Evolutionary conservation across 1,140 invertebrate species (phyloP).

Genomic region (Hylaeus volcanicus): DNA sequence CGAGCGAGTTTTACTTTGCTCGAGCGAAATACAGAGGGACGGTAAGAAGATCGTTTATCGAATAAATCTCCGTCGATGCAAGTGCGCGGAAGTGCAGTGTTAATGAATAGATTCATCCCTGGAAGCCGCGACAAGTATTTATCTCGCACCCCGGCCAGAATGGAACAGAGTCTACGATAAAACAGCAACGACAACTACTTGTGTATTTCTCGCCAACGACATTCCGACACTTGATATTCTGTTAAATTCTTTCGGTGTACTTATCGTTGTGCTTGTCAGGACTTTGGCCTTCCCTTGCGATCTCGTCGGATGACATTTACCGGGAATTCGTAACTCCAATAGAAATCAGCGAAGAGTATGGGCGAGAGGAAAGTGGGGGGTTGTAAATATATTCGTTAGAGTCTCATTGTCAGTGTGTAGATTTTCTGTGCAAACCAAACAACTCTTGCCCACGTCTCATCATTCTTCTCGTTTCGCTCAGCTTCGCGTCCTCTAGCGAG

Average conservation of each 20-base stretch:
- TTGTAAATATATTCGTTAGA: constrained; percentile 43
- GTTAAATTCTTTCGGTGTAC: background rate
- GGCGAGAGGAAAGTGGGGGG: constrained; percentile 21
- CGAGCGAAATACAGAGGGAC: too few species aligned
- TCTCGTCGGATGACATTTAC: background rate
- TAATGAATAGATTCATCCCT: too few species aligned
- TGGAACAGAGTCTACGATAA: constrained; percentile 1
- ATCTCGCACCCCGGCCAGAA: too few species aligned
- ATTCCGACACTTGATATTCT: background rate
- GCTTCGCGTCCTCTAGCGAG: too few species aligned
- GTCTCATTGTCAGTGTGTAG: constrained; percentile 38
- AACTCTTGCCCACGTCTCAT: constrained; percentile 72
- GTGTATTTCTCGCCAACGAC: background rate
- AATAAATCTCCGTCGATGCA: too few species aligned
- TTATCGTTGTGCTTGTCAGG: background rate
- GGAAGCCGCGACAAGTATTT: too few species aligned
- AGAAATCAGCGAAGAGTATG: constrained; percentile 10
- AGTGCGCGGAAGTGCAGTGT: too few species aligned
- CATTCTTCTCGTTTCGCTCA: background rate
- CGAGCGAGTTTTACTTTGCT: too few species aligned
- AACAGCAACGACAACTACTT: constrained; percentile 6
- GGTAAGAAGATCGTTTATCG: too few species aligned
- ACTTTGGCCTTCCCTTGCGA: background rate
- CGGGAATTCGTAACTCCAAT: constrained; percentile 1
- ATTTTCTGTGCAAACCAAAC: constrained; percentile 85